A percentile compares a stretch with the other conserved stretches of the same genome.
Evolutionary conservation across 2,797 vertebrate species (phyloP).

Genomic region (Sparidentex hasta): DNA sequence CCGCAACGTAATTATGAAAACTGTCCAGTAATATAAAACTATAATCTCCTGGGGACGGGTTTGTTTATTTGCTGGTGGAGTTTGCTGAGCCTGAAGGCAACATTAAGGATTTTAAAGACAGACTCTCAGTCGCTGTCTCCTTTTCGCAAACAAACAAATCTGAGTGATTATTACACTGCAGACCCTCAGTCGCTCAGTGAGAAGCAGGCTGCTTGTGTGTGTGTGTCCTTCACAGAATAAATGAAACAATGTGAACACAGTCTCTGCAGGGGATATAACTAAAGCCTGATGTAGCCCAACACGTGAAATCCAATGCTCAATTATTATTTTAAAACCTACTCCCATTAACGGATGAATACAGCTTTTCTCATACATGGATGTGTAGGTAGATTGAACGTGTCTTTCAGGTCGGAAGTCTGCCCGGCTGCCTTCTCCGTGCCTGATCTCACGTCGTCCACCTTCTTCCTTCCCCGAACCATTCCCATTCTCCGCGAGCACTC

Average conservation of each 20-base stretch:
- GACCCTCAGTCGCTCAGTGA: not conserved
- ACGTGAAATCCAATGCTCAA: not conserved
- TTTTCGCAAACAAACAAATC: no score
- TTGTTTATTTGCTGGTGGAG: not conserved
- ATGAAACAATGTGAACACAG: not conserved
- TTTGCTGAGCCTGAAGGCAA: not conserved
- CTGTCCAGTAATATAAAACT: no score
- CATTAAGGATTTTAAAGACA: not conserved
- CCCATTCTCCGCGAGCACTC: constrained; percentile 9
- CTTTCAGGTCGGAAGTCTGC: not conserved
- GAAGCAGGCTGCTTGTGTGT: no score
- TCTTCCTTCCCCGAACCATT: not conserved
- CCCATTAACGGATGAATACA: not conserved
- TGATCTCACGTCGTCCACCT: constrained; percentile 1
- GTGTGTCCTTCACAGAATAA: no score
- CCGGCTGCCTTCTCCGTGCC: not conserved
- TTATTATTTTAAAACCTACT: not conserved
- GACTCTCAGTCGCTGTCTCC: not conserved
- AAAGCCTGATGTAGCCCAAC: not conserved
- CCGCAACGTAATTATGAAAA: no score
- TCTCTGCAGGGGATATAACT: not conserved
- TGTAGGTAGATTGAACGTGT: not conserved
- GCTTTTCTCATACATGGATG: not conserved
- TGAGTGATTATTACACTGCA: not conserved
- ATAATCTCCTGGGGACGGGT: no score